phyloP scores from a whole-genome alignment of 2,113 vertebrate species.

The Willisornis vidua region DNA sequence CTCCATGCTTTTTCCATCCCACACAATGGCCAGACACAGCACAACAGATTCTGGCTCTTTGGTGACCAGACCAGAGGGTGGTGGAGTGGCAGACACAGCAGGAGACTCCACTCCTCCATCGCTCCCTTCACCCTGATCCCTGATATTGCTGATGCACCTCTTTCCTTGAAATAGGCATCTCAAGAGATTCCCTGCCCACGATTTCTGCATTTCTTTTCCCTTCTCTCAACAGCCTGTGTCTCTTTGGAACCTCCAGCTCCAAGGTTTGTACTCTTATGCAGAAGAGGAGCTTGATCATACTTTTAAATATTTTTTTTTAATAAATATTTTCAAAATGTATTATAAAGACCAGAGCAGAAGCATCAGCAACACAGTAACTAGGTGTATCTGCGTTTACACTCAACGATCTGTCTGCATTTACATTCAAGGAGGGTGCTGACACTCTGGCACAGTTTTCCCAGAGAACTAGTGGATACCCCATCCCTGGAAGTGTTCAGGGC shows the following conservation, averaged over 20 bases:
- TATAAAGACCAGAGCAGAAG: neutral
- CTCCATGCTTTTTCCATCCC: neutral
- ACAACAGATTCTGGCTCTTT: neutral
- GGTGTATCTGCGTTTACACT: neutral
- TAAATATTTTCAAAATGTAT: neutral
- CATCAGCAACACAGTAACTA: neutral
- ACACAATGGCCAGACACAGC: accelerated
- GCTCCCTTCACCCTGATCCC: neutral
- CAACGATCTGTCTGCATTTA: neutral
- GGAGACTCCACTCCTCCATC: neutral
- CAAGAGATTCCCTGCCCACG: neutral
- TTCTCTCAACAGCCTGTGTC: neutral
- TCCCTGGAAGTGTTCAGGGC: neutral
- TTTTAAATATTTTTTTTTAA: neutral
- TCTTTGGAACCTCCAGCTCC: neutral
- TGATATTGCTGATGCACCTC: neutral
- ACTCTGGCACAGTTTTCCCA: neutral
- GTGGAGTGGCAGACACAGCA: neutral
- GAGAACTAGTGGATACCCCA: neutral
- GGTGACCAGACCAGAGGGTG: neutral
- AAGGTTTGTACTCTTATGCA: neutral
- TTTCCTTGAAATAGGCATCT: neutral
- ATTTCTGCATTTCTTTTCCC: neutral
- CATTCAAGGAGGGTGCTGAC: neutral
- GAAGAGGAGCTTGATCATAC: neutral